phyloP scores from a whole-genome alignment of 2,113 vertebrate genomes.

The Cygnus atratus region DNA sequence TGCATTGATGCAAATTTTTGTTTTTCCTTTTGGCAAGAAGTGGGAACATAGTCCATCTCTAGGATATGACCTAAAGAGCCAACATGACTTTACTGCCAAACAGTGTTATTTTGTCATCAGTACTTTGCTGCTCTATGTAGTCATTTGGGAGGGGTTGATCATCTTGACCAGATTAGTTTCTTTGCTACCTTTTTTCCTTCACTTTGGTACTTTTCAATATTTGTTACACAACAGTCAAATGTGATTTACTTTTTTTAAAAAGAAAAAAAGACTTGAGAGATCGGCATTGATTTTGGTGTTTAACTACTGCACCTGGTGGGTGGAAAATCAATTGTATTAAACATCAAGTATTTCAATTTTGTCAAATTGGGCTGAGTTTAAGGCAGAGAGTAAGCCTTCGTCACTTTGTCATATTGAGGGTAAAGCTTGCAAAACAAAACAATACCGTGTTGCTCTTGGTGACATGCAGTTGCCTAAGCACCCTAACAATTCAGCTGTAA shows the following conservation, averaged over 20 bases:
- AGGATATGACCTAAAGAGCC: background rate
- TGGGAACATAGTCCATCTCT: background rate
- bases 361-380: constrained; percentile 2
- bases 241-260: background rate
- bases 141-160: background rate
- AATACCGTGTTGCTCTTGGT: background rate
- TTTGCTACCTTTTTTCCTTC: background rate
- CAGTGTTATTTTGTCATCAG: background rate
- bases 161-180: background rate
- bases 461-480: background rate
- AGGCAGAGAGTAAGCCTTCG: background rate
- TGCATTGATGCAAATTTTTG: background rate
- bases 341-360: constrained; percentile 25
- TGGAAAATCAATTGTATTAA: constrained; percentile 63
- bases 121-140: background rate
- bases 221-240: constrained; percentile 26
- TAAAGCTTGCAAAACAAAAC: background rate
- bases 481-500: background rate
- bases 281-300: constrained; percentile 40
- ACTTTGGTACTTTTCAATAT: background rate
- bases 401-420: background rate
- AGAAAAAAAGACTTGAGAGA: constrained; percentile 20
- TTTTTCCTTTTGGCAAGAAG: background rate
- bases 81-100: background rate
- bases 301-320: constrained; percentile 37